Evolutionary conservation across 2,113 vertebrate species (phyloP).

Genomic region (Elachura formosa): DNA sequence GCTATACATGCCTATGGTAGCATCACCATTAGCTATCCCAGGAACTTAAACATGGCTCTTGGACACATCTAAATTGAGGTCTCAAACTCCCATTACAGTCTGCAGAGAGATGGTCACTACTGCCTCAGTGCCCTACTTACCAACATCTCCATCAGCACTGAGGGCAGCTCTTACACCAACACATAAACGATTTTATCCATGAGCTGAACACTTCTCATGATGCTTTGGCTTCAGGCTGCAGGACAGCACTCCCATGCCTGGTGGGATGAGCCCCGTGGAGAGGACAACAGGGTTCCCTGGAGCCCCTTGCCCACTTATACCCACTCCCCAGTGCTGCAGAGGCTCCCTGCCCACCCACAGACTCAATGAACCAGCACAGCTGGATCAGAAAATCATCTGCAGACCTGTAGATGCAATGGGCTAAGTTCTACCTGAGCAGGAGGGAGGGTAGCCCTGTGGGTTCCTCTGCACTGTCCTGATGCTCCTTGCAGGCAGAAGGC

Average conservation of each 20-base stretch:
- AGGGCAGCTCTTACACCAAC: rapidly evolving
- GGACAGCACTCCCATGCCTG: neutral
- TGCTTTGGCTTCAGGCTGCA: neutral
- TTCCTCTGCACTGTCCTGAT: neutral
- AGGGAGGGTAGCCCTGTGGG: neutral
- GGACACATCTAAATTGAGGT: neutral
- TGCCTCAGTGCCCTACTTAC: neutral
- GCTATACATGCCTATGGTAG: neutral
- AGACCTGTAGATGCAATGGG: neutral
- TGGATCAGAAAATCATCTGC: neutral
- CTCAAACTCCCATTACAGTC: neutral
- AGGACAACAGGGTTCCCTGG: neutral
- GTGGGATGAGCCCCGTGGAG: neutral
- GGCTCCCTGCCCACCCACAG: neutral
- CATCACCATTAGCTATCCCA: neutral
- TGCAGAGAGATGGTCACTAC: neutral
- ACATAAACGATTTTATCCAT: neutral
- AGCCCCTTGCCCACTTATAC: neutral
- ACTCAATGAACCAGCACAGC: neutral
- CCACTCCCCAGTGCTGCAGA: rapidly evolving
- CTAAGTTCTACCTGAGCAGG: neutral
- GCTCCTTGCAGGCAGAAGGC: neutral
- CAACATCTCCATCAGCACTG: neutral
- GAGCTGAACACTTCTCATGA: neutral
- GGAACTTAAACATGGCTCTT: neutral